Base-by-base conservation (phyloP, 2,888 invertebrate species). In the Hypercompe scribonia region DNA sequence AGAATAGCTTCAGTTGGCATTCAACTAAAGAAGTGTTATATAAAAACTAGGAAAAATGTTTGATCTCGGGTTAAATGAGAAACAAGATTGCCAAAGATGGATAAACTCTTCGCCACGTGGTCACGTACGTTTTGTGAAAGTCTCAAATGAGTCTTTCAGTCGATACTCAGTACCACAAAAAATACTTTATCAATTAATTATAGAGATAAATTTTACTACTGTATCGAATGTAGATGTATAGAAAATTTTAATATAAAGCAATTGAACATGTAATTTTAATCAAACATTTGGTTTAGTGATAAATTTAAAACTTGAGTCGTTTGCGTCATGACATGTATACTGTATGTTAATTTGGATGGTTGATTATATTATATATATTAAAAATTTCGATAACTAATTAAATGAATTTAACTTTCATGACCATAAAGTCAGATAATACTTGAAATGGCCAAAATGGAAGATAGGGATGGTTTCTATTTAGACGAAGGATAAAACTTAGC, bases 1-100 rank as follows among this genome's bases (percentile, higher is more conserved):
- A 84, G 81, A 85, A 84, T 84, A 84, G 79, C 80, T 85, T 78
- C 80, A 82, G 78, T 80, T 80, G 81, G 82, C 79, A 80, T 82
- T 79, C 73, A 69, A 67, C 54, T 73, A 74, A 73, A 78, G 70
- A 75, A 74, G 68, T 77, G 72, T 79, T 81, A 71, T 74, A 80
- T 72, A 84, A 86, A 83, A 86, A 81, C 76, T 74, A 72, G 63
- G 72, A 83, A 81, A 83, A 80, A 78, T 75, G 70, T 70, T 75
- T 77, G 74, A 78, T 78, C 73, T 70, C 70, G 69, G 71, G 78
- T 79, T 78, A 76, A 81, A 69, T 54, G 67, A 31, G 74, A 79
- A 54, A 67, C 73, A 73, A 72, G 58, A 42, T 67, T 75, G 79
- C 31, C 21, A 33, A 33, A 63, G 24, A 34, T n/a, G 46, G 15